Percentiles rank a stretch among this genome's conserved stretches.
Conservation (phyloP, 2,797 vertebrate genomes). For the Phoebastria nigripes region DNA sequence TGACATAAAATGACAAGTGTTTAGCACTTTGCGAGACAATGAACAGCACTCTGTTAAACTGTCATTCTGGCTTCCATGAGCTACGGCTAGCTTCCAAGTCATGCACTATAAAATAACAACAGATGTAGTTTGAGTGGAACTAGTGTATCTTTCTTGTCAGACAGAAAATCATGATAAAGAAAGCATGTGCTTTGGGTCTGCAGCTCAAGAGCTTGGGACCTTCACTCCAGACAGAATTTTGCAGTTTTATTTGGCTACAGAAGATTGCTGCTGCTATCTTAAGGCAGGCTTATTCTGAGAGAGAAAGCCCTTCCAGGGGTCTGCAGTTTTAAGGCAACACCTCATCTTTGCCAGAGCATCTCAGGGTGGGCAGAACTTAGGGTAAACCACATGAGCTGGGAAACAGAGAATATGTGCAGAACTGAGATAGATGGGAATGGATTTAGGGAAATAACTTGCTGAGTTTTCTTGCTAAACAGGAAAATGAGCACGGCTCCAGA, state of each 20-base stretch:
- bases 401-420: too few species aligned
- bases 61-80: neutral
- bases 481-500: neutral
- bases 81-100: neutral
- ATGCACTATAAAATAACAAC: neutral
- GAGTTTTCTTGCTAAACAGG: neutral
- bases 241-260: neutral
- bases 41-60: neutral
- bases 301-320: neutral
- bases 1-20: neutral
- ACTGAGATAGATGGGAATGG: neutral
- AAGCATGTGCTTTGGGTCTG: neutral
- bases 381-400: neutral
- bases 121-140: neutral
- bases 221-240: neutral
- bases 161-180: neutral
- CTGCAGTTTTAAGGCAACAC: neutral
- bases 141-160: neutral
- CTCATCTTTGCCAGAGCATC: neutral
- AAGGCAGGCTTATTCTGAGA: neutral
- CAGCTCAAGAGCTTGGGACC: neutral
- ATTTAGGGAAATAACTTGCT: neutral
- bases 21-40: neutral
- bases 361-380: neutral
- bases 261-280: neutral